Percentiles rank a stretch among this genome's conserved stretches.
phyloP scores from a whole-genome alignment of 1,140 invertebrate genomes.

The Campodea augens region DNA sequence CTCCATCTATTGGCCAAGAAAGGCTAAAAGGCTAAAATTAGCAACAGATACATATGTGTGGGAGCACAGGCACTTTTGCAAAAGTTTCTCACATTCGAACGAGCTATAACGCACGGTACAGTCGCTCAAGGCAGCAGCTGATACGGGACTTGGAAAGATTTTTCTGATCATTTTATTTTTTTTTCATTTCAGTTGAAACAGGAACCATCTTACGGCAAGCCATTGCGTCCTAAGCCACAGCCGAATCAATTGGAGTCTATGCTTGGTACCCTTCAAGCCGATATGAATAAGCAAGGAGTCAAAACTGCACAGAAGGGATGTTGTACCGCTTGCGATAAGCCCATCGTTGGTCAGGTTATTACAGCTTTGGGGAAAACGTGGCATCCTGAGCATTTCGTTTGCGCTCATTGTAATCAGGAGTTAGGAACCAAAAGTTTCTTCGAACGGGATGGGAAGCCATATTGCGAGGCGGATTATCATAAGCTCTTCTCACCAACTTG shows the following conservation, averaged over 20 bases:
- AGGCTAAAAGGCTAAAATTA: too few species aligned
- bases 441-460: conserved; percentile 86
- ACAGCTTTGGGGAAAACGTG: conserved; percentile 96
- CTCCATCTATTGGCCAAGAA: too few species aligned
- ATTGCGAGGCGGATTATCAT: conserved; percentile 97
- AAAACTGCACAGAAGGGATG: conserved; percentile 94
- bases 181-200: too few species aligned
- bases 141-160: too few species aligned
- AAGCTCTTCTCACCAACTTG: conserved; percentile 94
- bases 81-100: too few species aligned
- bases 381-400: conserved; percentile 98
- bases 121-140: too few species aligned
- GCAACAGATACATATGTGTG: too few species aligned
- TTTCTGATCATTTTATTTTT: too few species aligned
- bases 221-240: too few species aligned
- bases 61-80: too few species aligned
- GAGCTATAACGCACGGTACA: too few species aligned
- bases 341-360: conserved; percentile 91
- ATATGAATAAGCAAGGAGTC: conserved; percentile 93
- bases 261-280: conserved; percentile 77
- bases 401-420: conserved; percentile 89
- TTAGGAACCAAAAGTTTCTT: conserved; percentile 97
- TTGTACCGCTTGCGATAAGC: conserved; percentile 93
- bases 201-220: too few species aligned
- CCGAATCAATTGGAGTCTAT: conserved; percentile 76